Percentiles rank a stretch among this genome's conserved stretches.
phyloP scores from a whole-genome alignment of 2,113 vertebrate genomes.

The Leptocoma aspasia region DNA sequence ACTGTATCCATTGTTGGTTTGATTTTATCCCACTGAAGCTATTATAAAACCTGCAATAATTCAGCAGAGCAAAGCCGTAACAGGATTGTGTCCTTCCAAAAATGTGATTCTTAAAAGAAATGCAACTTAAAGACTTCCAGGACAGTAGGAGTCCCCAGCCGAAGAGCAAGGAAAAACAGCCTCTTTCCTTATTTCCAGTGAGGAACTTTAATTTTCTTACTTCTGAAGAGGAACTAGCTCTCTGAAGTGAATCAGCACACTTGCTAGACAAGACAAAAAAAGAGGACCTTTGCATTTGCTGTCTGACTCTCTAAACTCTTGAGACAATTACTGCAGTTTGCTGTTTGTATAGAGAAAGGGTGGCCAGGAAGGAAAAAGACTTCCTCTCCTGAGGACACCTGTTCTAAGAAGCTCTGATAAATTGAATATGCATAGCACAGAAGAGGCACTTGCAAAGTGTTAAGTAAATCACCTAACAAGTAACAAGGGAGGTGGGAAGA shows the following conservation, averaged over 20 bases:
- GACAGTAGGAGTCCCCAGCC: background rate
- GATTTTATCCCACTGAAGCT: background rate
- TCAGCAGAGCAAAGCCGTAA: background rate
- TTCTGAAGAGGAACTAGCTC: background rate
- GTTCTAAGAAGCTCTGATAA: slow-evolving; percentile 33
- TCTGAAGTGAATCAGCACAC: slow-evolving; percentile 7
- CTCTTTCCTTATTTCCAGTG: background rate
- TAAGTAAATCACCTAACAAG: slow-evolving; percentile 55
- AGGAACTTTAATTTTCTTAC: background rate
- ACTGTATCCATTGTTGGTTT: background rate
- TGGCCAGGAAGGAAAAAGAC: slow-evolving; percentile 7
- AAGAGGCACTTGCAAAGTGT: slow-evolving; percentile 36
- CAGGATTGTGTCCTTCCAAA: background rate
- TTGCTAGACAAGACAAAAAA: slow-evolving; percentile 2
- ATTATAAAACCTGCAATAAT: background rate
- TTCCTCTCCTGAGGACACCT: slow-evolving; percentile 46
- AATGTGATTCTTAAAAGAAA: background rate
- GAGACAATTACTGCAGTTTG: slow-evolving; percentile 28
- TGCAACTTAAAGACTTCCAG: background rate
- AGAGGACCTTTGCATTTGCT: background rate
- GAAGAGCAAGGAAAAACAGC: background rate
- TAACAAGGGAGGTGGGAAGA: slow-evolving; percentile 33
- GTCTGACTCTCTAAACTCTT: slow-evolving; percentile 12
- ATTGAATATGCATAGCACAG: slow-evolving; percentile 47
- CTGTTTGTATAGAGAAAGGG: slow-evolving; percentile 14